Base-by-base conservation (phyloP, 2,113 vertebrate species). In the Tragulus kanchil region DNA sequence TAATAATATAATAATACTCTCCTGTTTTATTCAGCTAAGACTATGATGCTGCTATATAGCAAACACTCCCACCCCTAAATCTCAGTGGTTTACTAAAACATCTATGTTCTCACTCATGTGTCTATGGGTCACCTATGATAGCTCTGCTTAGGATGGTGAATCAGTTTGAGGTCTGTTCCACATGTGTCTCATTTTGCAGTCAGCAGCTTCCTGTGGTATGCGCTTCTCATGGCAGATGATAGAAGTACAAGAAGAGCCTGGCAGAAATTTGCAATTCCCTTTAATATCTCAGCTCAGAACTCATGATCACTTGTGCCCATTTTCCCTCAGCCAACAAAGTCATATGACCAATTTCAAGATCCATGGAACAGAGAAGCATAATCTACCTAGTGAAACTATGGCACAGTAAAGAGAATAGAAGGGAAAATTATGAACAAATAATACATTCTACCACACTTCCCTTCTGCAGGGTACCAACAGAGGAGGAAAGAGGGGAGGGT, bases 231-330 rank as follows among this genome's bases (percentile, higher is more conserved):
- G 61, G 42, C 54, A 87, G 56, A 90, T 78, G 77, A 75, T 59
- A 91, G 62, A 89, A n/a, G 9, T 58, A 23, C 52, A 94, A 90
- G 75, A 87, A 78, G 42, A 45, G 3, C 25, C 36, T 90, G 77
- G 31, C 58, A 90, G 85, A 91, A 75, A 82, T 85, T 77, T 95
- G 36, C 73, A 77, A 21, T 86, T 56, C 42, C 23, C 81, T 96
- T 90, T 79, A 88, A 52, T 14, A 59, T 59, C 19, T 79, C 28
- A 58, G 25, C 11, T 83, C 61, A 86, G 52, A 94, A 79, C 52
- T 86, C 50, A 75, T 26, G 14, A 75, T 93, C 28, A 67, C 56
- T 90, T 92, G n/a, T 23, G 31, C 45, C 56, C 64, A 82, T 73
- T 82, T 69, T 93, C 64, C 75, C 56, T 85, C 73, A 28, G n/a